Evolutionary conservation across 2,797 vertebrate genomes (phyloP), one percentile per base, ranked within the genome.

Genomic region (Pogonophryne albipinna): DNA sequence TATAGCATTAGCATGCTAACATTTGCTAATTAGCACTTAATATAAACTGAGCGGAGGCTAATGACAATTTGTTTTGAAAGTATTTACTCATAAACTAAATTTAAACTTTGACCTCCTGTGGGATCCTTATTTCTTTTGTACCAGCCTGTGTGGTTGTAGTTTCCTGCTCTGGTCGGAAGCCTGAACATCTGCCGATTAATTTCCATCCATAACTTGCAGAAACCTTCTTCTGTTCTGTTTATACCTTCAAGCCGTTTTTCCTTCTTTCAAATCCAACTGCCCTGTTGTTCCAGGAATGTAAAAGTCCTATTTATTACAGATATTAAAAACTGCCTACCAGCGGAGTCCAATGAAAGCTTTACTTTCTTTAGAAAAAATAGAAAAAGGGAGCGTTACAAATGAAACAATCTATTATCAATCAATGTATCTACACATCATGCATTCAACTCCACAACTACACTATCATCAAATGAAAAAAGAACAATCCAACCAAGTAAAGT

Each of bases 251-350:
- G 23, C n/a, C 34, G 74, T 1, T 45, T 50, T 53, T n/a, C 20
- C 23, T 53, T 60, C 60, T 38, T 66, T 72, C 14, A 50, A 45
- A 73, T 69, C 72, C 56, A 50, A 82, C 65, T 87, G 66, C 77
- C 73, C 84, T 82, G 69, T 79, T 88, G 67, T 70, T 90, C 78
- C 89, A 91, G 93, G 91, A 94, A 94, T 94, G 90, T 93, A 87
- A 85, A 90, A 92, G 89, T 87, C 85, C 83, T 85, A 83, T 86
- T 91, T 61, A 78, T 87, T 77, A 89, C 80, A 85, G 55, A 84
- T 44, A 86, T 79, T 57, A 63, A 68, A 82, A 74, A 61, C 77
- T 76, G 75, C 78, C 79, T 81, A 56, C 71, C 74, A 84, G 76
- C 61, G 19, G 74, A 84, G 66, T 16, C 52, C 51, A 71, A 74